phyloP scores from a whole-genome alignment of 2,113 vertebrate species.

The Forbesichthys papilliferus region DNA sequence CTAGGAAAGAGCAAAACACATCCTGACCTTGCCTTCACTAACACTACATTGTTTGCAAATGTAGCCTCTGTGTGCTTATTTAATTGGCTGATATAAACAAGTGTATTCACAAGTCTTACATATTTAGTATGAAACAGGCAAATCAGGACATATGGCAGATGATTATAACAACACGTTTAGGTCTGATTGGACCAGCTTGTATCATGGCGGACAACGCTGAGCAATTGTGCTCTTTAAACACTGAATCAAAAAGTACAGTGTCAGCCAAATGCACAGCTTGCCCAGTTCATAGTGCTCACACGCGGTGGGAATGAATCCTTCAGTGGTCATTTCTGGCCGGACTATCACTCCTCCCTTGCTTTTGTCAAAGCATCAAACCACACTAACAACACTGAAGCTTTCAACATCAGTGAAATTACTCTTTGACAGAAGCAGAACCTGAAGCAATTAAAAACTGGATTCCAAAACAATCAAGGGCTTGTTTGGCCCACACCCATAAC shows the following conservation, averaged over 20 bases:
- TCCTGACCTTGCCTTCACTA: too few relatives aligned
- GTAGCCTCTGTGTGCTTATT: too few relatives aligned
- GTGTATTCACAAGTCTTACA: too few relatives aligned
- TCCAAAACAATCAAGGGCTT: not conserved
- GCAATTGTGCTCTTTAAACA: conserved; percentile 19
- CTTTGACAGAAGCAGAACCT: not conserved
- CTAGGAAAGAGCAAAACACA: too few relatives aligned
- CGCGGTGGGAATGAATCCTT: not conserved
- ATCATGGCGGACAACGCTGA: conserved; percentile 14
- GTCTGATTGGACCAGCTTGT: not conserved
- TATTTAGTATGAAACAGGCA: too few relatives aligned
- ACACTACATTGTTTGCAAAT: too few relatives aligned
- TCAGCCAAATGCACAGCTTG: too few relatives aligned
- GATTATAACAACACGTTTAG: not conserved
- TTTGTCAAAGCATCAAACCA: not conserved
- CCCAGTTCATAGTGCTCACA: not conserved
- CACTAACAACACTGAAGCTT: not conserved
- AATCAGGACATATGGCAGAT: too few relatives aligned
- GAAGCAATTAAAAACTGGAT: not conserved
- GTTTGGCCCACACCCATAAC: not conserved
- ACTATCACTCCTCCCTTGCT: not conserved
- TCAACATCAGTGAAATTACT: not conserved
- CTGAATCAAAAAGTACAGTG: conserved; percentile 18
- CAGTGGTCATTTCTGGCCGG: not conserved
- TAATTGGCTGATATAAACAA: too few relatives aligned